These are phyloP conservation scores for Phyllotreta cruciferae DNA, from an alignment of 2,888 invertebrate species.

Conservation along the genomic window DNA sequence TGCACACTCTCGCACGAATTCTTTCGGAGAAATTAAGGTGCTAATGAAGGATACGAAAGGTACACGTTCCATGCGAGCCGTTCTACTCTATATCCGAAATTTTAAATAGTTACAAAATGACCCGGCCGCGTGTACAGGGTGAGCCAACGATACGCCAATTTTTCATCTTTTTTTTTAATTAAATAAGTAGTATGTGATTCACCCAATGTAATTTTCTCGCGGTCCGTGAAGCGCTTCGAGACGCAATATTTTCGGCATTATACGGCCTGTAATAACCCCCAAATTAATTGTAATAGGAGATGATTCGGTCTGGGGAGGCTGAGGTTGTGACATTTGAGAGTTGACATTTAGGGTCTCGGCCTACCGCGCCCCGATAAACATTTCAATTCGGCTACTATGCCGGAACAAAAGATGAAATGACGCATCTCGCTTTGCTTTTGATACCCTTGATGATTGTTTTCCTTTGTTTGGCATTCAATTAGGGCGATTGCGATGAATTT, in stretches of 20 bases:
- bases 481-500: too few relatives aligned
- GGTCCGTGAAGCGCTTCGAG: too few relatives aligned
- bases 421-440: neutral
- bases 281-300: conserved; percentile 52
- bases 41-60: conserved; percentile 20
- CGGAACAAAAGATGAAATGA: conserved; percentile 36
- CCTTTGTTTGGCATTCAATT: too few relatives aligned
- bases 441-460: neutral
- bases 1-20: conserved; percentile 17
- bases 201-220: too few relatives aligned
- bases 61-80: too few relatives aligned
- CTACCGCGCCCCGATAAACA: conserved; percentile 41
- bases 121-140: too few relatives aligned
- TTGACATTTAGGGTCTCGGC: conserved; percentile 50
- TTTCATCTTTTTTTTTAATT: too few relatives aligned
- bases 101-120: too few relatives aligned
- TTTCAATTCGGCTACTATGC: conserved; percentile 34
- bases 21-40: conserved; percentile 30
- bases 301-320: conserved; percentile 36
- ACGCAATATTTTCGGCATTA: too few relatives aligned
- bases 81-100: too few relatives aligned
- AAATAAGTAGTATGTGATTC: too few relatives aligned
- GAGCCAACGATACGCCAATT: too few relatives aligned
- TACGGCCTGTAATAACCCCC: conserved; percentile 42
- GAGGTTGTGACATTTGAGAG: conserved; percentile 49